phyloP scores from a whole-genome alignment of 2,888 invertebrate genomes.

The Tillus elongatus region DNA sequence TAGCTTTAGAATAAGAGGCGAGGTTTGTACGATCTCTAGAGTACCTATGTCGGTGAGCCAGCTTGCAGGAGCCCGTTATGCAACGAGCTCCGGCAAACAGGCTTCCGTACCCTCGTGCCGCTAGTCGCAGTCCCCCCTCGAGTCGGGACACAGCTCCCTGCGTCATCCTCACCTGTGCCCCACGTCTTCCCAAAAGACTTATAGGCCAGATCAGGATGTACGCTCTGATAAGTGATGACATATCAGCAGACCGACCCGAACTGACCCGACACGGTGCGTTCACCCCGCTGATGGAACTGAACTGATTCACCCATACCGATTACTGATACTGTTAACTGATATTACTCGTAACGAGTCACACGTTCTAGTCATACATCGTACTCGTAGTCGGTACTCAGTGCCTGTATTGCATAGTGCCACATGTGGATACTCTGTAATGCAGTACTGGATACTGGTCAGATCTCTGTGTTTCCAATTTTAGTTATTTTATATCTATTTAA shows the following conservation, averaged over 20 bases:
- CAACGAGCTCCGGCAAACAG: too few species aligned
- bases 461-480: conserved; percentile 19
- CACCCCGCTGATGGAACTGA: conserved; percentile 36
- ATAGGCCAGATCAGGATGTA: too few species aligned
- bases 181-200: too few species aligned
- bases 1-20: conserved; percentile 44
- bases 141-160: conserved; percentile 19
- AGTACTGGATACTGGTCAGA: too few species aligned
- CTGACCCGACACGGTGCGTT: conserved; percentile 23
- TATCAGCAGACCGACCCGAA: conserved; percentile 19
- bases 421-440: too few species aligned
- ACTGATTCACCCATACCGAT: conserved; percentile 30
- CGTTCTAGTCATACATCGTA: too few species aligned
- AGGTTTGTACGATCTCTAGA: conserved; percentile 40
- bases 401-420: too few species aligned
- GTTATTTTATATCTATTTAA: conserved; percentile 21
- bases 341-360: too few species aligned
- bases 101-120: conserved; percentile 27
- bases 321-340: conserved; percentile 1
- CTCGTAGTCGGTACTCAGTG: too few species aligned
- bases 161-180: conserved; percentile 9
- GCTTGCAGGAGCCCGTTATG: too few species aligned
- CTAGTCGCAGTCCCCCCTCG: conserved; percentile 29
- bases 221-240: too few species aligned
- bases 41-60: too few species aligned